Evolutionary conservation across 1,140 invertebrate species (phyloP), one percentile per base, ranked within the genome.

Genomic region (Halesus radiatus): DNA sequence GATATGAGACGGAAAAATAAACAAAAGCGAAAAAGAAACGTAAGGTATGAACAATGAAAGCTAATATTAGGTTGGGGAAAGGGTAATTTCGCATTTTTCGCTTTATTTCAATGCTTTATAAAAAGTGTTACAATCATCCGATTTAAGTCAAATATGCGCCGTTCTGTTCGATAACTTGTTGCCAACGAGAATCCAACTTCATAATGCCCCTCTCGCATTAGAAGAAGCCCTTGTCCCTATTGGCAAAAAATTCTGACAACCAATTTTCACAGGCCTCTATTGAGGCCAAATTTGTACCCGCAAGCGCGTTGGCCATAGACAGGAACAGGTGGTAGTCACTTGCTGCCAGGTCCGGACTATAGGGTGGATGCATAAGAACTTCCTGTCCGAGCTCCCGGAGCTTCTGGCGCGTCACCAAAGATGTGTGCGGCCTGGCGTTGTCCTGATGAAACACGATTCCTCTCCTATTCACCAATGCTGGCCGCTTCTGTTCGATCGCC

Each of bases 131-230:
- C 58, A 62, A 62, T 62, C 22, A 20, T 62, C 58, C 18, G 58
- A 62, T 62, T 62, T 62, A 62, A 62, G 58, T 62, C 18, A 62
- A 62, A 62, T 62, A 22, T 62, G 58, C 58, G 18, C 58, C 58
- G 58, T 62, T 62, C 58, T 62, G 58, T 62, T 62, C 58, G 58
- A 62, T 62, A 62, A 62, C 58, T 62, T 62, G 58, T 62, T 62
- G 58, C 58, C 58, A 62, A 62, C 58, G 58, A 62, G 16, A 62
- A 62, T 62, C 58, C 58, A 62, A 62, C 58, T 62, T 62, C n/a
- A n/a, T n/a, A n/a, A n/a, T n/a, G n/a, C n/a, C n/a, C n/a, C n/a
- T n/a, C n/a, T n/a, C n/a, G n/a, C n/a, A n/a, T n/a, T n/a, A n/a
- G n/a, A n/a, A n/a, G n/a, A 29, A 29, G 26, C 26, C 26, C 26